phyloP scores from a whole-genome alignment of 2,797 vertebrate species.

The Anguilla marmorata region DNA sequence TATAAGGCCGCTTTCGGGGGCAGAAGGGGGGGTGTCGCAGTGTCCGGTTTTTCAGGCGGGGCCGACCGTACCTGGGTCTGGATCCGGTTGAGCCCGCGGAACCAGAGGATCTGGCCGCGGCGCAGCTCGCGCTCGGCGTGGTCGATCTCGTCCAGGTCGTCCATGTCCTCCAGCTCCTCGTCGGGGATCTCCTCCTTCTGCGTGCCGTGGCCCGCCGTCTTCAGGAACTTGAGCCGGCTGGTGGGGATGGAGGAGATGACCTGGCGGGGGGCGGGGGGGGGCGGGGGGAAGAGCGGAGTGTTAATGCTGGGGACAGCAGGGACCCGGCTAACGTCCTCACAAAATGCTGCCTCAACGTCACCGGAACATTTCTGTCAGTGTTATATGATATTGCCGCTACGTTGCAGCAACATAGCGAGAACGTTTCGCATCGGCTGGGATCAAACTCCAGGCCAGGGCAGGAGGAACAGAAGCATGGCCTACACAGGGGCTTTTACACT shows the following conservation, averaged over 20 bases:
- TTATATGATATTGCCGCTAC: too few species aligned
- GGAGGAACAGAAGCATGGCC: constrained; percentile 24
- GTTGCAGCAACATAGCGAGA: too few species aligned
- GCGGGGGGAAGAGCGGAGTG: not conserved
- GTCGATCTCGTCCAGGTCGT: constrained; percentile 96
- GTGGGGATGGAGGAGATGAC: constrained; percentile 95
- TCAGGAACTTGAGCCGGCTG: constrained; percentile 95
- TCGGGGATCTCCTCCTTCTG: constrained; percentile 98
- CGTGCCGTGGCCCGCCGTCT: constrained; percentile 95
- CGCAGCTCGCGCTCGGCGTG: constrained; percentile 96
- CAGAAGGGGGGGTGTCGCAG: not conserved
- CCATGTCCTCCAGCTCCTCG: constrained; percentile 92
- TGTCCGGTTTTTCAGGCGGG: fast-evolving
- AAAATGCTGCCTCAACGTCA: too few species aligned
- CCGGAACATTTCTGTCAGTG: too few species aligned
- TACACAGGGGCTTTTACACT: too few species aligned
- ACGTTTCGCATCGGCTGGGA: too few species aligned
- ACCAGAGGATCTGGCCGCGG: constrained; percentile 98
- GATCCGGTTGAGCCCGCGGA: constrained; percentile 98
- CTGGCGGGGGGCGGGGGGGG: constrained; percentile 64
- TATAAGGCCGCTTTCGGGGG: not conserved
- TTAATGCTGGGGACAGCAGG: not conserved
- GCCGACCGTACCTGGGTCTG: constrained; percentile 92
- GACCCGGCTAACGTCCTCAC: too few species aligned
- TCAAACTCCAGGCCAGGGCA: constrained; percentile 46